Conservation (phyloP, 2,888 invertebrate genomes). For the Amphipyra tragopoginis region DNA sequence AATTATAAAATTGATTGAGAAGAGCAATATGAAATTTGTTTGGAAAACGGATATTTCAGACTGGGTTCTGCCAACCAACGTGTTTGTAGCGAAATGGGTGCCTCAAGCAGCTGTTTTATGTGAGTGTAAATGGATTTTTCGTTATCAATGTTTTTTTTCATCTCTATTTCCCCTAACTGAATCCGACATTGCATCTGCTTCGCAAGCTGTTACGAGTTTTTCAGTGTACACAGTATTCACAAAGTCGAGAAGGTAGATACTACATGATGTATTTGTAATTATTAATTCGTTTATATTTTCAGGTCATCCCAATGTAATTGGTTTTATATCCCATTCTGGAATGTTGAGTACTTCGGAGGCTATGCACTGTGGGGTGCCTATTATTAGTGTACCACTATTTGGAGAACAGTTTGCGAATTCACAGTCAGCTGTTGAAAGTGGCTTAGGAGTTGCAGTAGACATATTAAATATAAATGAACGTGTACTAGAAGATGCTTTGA, state of each 20-base stretch:
- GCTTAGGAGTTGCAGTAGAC: slow-evolving; percentile 81
- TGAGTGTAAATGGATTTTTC: slow-evolving; percentile 70
- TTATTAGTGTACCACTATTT: slow-evolving; percentile 87
- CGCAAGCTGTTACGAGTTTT: no score
- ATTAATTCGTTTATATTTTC: slow-evolving; percentile 11
- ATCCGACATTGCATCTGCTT: no score
- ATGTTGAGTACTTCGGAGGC: slow-evolving; percentile 87
- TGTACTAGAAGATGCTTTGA: slow-evolving; percentile 46
- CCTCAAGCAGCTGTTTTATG: slow-evolving; percentile 93
- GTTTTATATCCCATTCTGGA: slow-evolving; percentile 87
- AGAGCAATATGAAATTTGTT: slow-evolving; percentile 89
- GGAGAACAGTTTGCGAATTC: slow-evolving; percentile 88
- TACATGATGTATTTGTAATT: neutral
- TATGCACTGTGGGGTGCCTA: slow-evolving; percentile 76
- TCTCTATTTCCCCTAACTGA: neutral
- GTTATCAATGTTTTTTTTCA: neutral
- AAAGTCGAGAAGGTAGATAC: no score
- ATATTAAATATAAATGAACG: slow-evolving; percentile 44
- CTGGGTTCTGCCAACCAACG: slow-evolving; percentile 90
- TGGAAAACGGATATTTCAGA: slow-evolving; percentile 93
- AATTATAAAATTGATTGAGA: slow-evolving; percentile 79
- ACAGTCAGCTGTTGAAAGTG: slow-evolving; percentile 77
- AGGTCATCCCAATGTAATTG: slow-evolving; percentile 88
- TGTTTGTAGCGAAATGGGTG: slow-evolving; percentile 92
- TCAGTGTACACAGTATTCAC: no score